Conservation (phyloP, 2,888 invertebrate species). For the Trichopria drosophilae region DNA sequence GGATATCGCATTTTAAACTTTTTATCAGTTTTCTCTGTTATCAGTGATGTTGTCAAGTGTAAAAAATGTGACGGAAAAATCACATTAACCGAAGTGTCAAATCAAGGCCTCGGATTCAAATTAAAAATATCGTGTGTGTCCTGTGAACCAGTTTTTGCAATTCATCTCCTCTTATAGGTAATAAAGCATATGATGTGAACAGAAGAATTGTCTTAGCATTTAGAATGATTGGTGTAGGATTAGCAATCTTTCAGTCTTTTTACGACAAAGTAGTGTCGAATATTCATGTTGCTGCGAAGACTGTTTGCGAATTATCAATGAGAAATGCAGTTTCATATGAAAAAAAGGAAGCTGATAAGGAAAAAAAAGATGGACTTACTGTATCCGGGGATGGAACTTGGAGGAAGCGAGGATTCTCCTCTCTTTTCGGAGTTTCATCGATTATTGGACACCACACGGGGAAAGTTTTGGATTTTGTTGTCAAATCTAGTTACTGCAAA, state of each 20-base stretch:
- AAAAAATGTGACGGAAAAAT: slow-evolving; percentile 10
- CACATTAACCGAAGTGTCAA: slow-evolving; percentile 4
- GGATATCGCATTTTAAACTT: too few species aligned
- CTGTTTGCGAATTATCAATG: slow-evolving; percentile 14
- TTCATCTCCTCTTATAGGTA: too few species aligned
- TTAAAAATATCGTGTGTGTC: slow-evolving; percentile 2
- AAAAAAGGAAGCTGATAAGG: slow-evolving; percentile 4
- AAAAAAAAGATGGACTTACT: slow-evolving; percentile 4
- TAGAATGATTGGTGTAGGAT: slow-evolving; percentile 32
- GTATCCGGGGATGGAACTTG: slow-evolving; percentile 10
- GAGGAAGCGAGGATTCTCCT: slow-evolving; percentile 10
- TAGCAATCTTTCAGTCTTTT: slow-evolving; percentile 34
- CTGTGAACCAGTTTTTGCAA: background rate
- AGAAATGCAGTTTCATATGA: slow-evolving; percentile 15
- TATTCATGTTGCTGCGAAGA: slow-evolving; percentile 12
- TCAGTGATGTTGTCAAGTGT: too few species aligned
- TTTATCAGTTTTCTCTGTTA: too few species aligned
- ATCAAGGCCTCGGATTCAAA: slow-evolving; percentile 10
- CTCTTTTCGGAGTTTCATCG: slow-evolving; percentile 5
- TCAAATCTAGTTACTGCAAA: slow-evolving; percentile 8
- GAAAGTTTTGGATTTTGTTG: slow-evolving; percentile 2
- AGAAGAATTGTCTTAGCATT: slow-evolving; percentile 33
- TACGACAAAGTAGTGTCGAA: slow-evolving; percentile 17
- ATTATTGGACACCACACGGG: slow-evolving; percentile 8
- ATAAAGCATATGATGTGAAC: slow-evolving; percentile 35